Evolutionary conservation across 2,113 vertebrate genomes (phyloP), one percentile per base, ranked within the genome.

Genomic region (Nycticebus coucang): DNA sequence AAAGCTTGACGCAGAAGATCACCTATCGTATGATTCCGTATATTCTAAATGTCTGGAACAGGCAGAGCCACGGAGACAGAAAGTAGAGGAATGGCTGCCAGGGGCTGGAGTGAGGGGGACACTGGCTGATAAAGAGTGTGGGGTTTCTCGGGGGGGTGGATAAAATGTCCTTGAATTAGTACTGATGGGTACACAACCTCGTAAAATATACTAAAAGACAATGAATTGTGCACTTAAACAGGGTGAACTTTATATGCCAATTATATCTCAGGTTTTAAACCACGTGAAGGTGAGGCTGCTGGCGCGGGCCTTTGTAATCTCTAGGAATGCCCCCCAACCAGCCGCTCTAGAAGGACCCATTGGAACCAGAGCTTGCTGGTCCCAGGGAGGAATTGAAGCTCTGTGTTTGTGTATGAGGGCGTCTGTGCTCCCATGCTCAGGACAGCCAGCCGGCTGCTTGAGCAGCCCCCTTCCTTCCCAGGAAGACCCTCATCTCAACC

Each of bases 1-100:
- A 26, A 53, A 89, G 22, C 21, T n/a, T 8, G n/a, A 19, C 4
- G 2, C 9, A 18, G 28, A 64, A 69, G 77, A 7, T 30, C n/a
- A 15, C 17, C 0, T 33, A 5, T 1, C 8, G 0, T 50, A 4
- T 26, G 21, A 66, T 15, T 26, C 19, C 4, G 0, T 5, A 4
- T 24, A 9, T 24, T 0, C 7, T 26, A 53, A 45, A 22, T 37
- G 26, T 17, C 26, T 62, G n/a, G 68, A 71, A 24, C 0, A 28
- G 60, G 57, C 55, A 78, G 50, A 55, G 18, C 35, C 11, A 5
- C 3, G 4, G 13, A 17, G 28, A 64, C 35, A 64, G 24, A 60
- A 30, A 45, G 12, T 11, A 5, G 50, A 12, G 0, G 4, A 0
- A 18, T 4, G 57, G 75, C 2, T 30, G 13, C 26, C 35, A 14